Percentiles rank a stretch among this genome's conserved stretches.
Conservation (phyloP, 2,113 vertebrate genomes). For the Columbina picui region DNA sequence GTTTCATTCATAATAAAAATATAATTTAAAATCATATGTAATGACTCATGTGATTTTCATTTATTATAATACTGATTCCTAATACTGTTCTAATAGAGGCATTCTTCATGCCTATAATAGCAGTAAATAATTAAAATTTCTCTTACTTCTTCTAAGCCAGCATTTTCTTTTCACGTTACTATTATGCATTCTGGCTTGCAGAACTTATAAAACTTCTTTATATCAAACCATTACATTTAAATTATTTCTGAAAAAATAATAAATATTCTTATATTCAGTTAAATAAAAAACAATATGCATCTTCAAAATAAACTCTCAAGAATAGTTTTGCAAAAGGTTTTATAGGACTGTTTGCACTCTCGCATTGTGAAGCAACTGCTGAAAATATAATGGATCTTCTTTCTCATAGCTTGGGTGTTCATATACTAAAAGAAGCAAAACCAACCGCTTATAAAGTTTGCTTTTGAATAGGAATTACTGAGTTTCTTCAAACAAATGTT, state of each 20-base stretch:
- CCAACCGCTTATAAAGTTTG: background rate
- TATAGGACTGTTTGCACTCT: background rate
- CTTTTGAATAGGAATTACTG: background rate
- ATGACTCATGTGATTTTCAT: background rate
- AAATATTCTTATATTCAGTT: background rate
- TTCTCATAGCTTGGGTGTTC: background rate
- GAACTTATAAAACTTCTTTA: background rate
- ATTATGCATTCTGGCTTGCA: background rate
- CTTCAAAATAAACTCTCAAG: background rate
- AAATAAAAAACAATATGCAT: background rate
- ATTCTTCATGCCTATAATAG: background rate
- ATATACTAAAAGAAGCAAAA: background rate
- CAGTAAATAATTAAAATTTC: background rate
- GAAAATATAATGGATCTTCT: background rate
- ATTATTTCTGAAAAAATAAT: background rate
- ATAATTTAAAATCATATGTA: background rate
- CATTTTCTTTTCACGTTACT: background rate
- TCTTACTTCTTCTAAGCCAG: background rate
- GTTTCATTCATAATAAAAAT: background rate
- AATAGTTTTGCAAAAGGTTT: background rate
- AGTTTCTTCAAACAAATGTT: background rate
- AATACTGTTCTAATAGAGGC: background rate
- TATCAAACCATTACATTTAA: background rate
- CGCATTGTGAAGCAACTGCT: background rate
- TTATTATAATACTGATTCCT: background rate